These are phyloP conservation scores for Mesocentrotus franciscanus DNA, from an alignment of 53 echinoderm and acorn worm species.

Conservation along the genomic window DNA sequence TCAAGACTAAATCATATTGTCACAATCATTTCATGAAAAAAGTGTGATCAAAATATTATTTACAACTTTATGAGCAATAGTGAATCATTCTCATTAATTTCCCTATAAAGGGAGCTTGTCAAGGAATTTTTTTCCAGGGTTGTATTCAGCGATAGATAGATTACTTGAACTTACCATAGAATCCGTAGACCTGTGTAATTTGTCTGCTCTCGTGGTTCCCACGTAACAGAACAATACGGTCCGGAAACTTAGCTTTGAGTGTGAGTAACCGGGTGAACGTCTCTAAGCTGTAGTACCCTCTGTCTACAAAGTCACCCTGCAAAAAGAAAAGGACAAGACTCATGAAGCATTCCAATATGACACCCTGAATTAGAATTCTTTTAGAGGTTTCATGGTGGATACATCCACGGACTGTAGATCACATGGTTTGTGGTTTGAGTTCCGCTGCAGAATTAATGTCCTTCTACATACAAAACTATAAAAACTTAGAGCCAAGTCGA, in stretches of 20 bases:
- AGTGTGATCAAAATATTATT: not conserved
- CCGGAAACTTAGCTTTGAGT: conserved; percentile 94
- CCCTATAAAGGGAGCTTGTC: not conserved
- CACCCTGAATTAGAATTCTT: too few relatives aligned
- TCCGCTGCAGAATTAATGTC: too few relatives aligned
- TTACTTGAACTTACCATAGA: conserved; percentile 84
- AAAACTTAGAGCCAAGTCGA: too few relatives aligned
- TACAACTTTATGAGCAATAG: not conserved
- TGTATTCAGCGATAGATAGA: too few relatives aligned
- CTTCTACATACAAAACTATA: too few relatives aligned
- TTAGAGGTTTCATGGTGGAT: too few relatives aligned
- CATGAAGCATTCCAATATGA: too few relatives aligned
- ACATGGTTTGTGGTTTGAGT: too few relatives aligned
- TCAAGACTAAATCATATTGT: too few relatives aligned
- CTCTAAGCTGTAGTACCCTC: conserved; percentile 98
- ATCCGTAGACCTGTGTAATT: conserved; percentile 99
- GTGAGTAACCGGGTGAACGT: conserved; percentile 98
- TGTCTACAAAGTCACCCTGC: conserved; percentile 99
- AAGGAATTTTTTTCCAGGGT: too few relatives aligned
- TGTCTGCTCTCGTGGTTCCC: conserved; percentile 99
- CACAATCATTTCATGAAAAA: not conserved
- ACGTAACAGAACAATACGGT: conserved; percentile 94
- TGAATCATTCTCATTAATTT: not conserved
- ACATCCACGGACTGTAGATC: too few relatives aligned
- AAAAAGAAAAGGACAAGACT: not conserved